These are phyloP conservation scores for Zaprionus lachaisei DNA, from an alignment of 1,140 invertebrate genomes.

Conservation along the genomic window DNA sequence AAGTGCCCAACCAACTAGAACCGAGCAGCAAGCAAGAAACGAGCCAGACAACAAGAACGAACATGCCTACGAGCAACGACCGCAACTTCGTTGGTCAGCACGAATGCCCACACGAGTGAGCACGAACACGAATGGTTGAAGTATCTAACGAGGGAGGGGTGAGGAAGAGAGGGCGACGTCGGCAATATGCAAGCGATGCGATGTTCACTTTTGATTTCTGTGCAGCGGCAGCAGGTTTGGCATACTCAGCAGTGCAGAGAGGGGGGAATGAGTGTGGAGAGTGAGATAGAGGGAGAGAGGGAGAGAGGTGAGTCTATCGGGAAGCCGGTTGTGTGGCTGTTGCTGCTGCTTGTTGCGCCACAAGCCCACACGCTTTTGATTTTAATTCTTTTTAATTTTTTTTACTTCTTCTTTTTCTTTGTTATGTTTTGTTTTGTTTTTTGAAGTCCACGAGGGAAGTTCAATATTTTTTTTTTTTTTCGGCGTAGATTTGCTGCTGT, in stretches of 20 bases:
- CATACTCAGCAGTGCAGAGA: constrained; percentile 23
- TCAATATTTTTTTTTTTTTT: constrained; percentile 40
- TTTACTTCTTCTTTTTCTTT: constrained; percentile 2
- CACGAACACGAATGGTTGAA: background rate
- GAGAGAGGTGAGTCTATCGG: constrained; percentile 14
- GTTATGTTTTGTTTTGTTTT: constrained; percentile 10
- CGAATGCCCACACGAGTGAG: constrained; percentile 23
- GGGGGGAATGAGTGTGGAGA: constrained; percentile 18
- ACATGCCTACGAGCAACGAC: constrained; percentile 65
- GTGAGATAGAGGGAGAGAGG: background rate
- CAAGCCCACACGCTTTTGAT: constrained; percentile 40
- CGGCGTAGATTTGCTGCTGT: constrained; percentile 3
- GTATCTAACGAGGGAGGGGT: background rate
- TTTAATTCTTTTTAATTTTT: constrained; percentile 16
- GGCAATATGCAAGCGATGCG: constrained; percentile 64
- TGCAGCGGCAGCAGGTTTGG: constrained; percentile 78
- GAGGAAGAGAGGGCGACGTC: background rate
- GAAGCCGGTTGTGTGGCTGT: constrained; percentile 46
- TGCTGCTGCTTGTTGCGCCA: constrained; percentile 48
- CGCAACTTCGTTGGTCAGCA: constrained; percentile 53
- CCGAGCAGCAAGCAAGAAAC: constrained; percentile 68
- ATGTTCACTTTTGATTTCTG: constrained; percentile 82
- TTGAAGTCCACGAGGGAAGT: constrained; percentile 25
- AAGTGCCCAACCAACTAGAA: constrained; percentile 73
- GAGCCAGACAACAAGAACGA: constrained; percentile 54